These are phyloP conservation scores for Drosophila kambysellisi DNA, from an alignment of 2,888 invertebrate species.

Conservation along the genomic window DNA sequence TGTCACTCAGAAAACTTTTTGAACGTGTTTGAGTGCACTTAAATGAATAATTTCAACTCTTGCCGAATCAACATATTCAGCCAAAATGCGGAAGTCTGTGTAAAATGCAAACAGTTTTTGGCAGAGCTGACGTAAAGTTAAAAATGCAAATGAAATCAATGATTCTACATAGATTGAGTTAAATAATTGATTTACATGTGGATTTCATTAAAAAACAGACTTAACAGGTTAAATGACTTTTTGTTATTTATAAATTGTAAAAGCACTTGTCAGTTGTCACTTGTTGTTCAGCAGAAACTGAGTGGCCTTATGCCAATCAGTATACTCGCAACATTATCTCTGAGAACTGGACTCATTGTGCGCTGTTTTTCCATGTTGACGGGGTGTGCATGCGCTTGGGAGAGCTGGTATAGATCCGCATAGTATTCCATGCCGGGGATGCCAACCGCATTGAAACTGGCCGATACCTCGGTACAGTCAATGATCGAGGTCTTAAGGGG, in stretches of 20 bases:
- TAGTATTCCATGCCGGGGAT: slow-evolving; percentile 87
- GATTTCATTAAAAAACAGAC: not conserved
- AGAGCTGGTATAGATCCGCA: slow-evolving; percentile 90
- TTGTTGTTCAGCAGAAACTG: slow-evolving; percentile 82
- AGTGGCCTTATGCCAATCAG: slow-evolving; percentile 83
- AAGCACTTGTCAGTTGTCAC: not conserved
- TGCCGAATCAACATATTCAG: slow-evolving; percentile 28
- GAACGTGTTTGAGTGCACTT: slow-evolving; percentile 41
- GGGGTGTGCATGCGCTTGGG: slow-evolving; percentile 86
- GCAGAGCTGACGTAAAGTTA: not conserved
- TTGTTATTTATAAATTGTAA: not conserved
- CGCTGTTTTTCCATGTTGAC: slow-evolving; percentile 82
- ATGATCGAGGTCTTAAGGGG: slow-evolving; percentile 89
- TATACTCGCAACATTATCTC: slow-evolving; percentile 83
- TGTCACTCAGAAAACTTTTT: slow-evolving; percentile 38
- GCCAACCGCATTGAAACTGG: slow-evolving; percentile 87
- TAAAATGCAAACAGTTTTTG: not conserved
- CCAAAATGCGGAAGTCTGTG: not conserved
- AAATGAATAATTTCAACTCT: slow-evolving; percentile 51
- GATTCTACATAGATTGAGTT: not conserved
- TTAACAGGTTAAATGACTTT: not conserved
- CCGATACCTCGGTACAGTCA: slow-evolving; percentile 91
- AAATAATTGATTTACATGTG: not conserved
- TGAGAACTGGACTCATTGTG: slow-evolving; percentile 82
- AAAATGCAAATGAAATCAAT: not conserved